Evolutionary conservation across 2,797 vertebrate species (phyloP), one percentile per base, ranked within the genome.

Genomic region (Enteromius mattozi): DNA sequence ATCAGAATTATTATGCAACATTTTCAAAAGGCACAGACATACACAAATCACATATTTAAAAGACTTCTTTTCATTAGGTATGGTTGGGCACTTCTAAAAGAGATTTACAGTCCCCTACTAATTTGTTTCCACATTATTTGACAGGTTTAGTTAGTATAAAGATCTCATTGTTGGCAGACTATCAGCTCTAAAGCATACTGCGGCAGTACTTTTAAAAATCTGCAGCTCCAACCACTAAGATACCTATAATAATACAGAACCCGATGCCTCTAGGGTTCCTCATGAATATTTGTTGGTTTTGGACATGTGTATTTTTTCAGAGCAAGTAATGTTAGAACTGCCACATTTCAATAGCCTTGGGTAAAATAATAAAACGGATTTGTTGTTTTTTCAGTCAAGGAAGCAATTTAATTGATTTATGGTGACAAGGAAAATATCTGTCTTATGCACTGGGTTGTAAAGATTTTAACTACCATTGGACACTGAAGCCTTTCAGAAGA

Each of bases 361-460:
- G 78, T 86, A 71, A 85, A 83, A 83, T 88, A 82, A 83, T 78
- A 83, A 85, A 61, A 54, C 2, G 63, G 68, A 61, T 71, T 80
- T 78, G 54, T 86, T 81, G 56, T 42, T 86, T 81, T 78, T 85
- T 84, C 76, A 78, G 84, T 86, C 59, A 80, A 82, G 82, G 79
- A 84, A 83, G 87, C 76, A 37, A 68, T 86, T 86, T 56, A 72
- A 80, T 69, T 85, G 82, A 87, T 87, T 87, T 86, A 88, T 69
- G 65, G 69, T 59, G 63, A 82, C 74, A 82, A 80, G 81, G 66
- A 85, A 88, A 85, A 81, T 86, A 87, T 56, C 56, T 66, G 59
- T 81, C 47, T 72, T 78, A 76, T 33, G 72, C 81, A 80, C 54
- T 72, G 16, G 70, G 82, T 30, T 72, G 81, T 84, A 84, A 84